Evolutionary conservation across 2,888 invertebrate species (phyloP).

Genomic region (Brachyptera putata): DNA sequence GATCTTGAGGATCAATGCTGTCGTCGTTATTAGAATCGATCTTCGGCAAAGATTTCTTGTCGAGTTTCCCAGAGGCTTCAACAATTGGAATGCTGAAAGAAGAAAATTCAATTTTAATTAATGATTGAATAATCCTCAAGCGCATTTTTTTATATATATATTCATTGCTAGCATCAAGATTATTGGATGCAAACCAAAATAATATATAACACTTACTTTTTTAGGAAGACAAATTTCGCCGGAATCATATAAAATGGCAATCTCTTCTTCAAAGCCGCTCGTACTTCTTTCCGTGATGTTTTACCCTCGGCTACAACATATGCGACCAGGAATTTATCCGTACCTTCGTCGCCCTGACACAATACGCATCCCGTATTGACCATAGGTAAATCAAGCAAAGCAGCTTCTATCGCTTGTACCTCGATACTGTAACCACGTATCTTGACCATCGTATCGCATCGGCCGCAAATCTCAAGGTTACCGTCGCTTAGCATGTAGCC

Average conservation of each 20-base stretch:
- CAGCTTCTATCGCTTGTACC: slow-evolving; percentile 37
- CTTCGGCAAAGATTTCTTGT: slow-evolving; percentile 34
- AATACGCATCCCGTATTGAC: slow-evolving; percentile 35
- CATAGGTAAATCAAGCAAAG: slow-evolving; percentile 34
- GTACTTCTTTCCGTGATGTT: slow-evolving; percentile 30
- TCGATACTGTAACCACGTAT: slow-evolving; percentile 38
- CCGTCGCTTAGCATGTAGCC: slow-evolving; percentile 36
- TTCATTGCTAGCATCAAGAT: too few relatives aligned
- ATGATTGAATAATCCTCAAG: not conserved
- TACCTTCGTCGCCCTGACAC: slow-evolving; percentile 36
- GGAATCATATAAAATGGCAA: slow-evolving; percentile 39
- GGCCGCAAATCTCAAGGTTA: slow-evolving; percentile 35
- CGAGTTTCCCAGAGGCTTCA: slow-evolving; percentile 37
- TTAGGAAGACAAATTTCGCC: slow-evolving; percentile 35
- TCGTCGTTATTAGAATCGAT: slow-evolving; percentile 27
- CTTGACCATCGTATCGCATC: slow-evolving; percentile 38
- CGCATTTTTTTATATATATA: not conserved
- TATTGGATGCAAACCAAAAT: too few relatives aligned
- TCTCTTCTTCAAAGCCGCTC: slow-evolving; percentile 34
- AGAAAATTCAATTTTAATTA: not conserved
- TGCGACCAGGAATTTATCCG: slow-evolving; percentile 37
- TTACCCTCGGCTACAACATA: slow-evolving; percentile 34
- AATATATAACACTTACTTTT: slow-evolving; percentile 36
- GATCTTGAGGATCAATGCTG: slow-evolving; percentile 31
- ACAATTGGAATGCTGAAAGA: slow-evolving; percentile 35